phyloP scores from a whole-genome alignment of 2,113 vertebrate species.

The Ammodytes dubius region DNA sequence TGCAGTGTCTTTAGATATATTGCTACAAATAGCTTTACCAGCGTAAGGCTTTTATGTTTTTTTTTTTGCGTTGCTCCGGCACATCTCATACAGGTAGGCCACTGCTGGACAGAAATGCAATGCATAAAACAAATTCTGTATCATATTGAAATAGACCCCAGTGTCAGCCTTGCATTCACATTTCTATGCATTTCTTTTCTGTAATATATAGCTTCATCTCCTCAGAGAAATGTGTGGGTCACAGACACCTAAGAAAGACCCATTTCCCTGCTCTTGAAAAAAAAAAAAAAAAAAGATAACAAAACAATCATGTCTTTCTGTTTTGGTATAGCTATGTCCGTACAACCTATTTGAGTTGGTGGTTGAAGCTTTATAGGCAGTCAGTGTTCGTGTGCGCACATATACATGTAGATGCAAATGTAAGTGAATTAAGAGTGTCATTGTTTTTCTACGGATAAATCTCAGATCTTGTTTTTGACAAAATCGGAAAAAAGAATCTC shows the following conservation, averaged over 20 bases:
- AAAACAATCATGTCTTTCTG: conserved; percentile 74
- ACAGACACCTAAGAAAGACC: conserved; percentile 48
- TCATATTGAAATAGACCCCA: conserved; percentile 62
- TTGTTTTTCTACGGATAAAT: conserved; percentile 14
- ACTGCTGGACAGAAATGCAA: conserved; percentile 68
- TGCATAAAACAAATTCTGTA: conserved; percentile 67
- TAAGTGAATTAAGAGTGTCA: conserved; percentile 46
- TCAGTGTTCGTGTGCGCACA: conserved; percentile 64
- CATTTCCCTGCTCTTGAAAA: conserved; percentile 69
- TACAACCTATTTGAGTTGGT: conserved; percentile 66
- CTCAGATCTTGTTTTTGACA: conserved; percentile 12
- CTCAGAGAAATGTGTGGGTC: conserved; percentile 58
- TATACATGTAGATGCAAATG: conserved; percentile 52
- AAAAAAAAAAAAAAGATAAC: conserved; percentile 10
- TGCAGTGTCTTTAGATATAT: conserved; percentile 50
- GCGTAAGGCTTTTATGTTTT: conserved; percentile 61
- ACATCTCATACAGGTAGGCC: conserved; percentile 60
- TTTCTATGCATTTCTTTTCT: conserved; percentile 68
- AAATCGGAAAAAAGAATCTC: conserved; percentile 73
- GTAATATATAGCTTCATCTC: conserved; percentile 68
- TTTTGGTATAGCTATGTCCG: conserved; percentile 80
- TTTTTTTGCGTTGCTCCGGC: conserved; percentile 45
- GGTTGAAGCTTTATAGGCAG: conserved; percentile 73
- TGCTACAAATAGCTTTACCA: conserved; percentile 63
- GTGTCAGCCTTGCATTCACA: conserved; percentile 77